Evolutionary conservation across 30 jellyfish, hydroid and myxozoan genomes (phyloP).

Genomic region (Haliclystus octoradiatus): DNA sequence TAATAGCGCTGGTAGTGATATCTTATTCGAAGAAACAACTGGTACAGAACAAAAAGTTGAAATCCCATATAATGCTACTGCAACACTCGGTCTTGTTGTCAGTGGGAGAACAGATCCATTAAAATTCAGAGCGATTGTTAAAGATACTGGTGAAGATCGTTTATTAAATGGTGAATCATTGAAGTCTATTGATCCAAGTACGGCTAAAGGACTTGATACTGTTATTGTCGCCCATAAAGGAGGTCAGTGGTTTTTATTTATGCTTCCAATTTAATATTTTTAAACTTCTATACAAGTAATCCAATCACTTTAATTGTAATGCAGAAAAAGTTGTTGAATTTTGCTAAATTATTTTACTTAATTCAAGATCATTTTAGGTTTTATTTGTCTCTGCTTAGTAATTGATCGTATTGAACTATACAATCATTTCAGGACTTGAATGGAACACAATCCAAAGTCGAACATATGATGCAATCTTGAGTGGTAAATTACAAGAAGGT

Average conservation of each 20-base stretch:
- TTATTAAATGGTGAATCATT: constrained; percentile 55
- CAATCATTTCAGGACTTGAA: no score
- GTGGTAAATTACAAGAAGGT: no score
- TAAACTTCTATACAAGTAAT: no score
- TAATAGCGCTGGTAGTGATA: constrained; percentile 18
- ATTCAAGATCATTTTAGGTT: no score
- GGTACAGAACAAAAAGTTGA: constrained; percentile 43
- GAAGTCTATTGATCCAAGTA: constrained; percentile 40
- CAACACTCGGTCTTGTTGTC: constrained; percentile 50
- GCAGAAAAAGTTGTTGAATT: no score
- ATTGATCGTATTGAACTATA: no score
- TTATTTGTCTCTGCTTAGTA: no score
- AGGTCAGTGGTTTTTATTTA: constrained; percentile 27
- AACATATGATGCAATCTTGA: no score
- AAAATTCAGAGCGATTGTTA: constrained; percentile 34
- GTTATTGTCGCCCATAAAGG: constrained; percentile 53
- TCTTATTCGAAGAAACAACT: constrained; percentile 27
- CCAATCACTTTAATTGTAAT: no score
- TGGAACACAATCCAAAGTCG: no score
- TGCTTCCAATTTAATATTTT: no score
- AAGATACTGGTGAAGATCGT: constrained; percentile 14
- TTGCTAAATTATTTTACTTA: no score
- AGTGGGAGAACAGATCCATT: constrained; percentile 45
- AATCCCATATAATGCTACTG: constrained; percentile 58
- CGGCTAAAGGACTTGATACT: constrained; percentile 72